phyloP scores from a whole-genome alignment of 2,797 vertebrate genomes.

The Pseudochromis fuscus region DNA sequence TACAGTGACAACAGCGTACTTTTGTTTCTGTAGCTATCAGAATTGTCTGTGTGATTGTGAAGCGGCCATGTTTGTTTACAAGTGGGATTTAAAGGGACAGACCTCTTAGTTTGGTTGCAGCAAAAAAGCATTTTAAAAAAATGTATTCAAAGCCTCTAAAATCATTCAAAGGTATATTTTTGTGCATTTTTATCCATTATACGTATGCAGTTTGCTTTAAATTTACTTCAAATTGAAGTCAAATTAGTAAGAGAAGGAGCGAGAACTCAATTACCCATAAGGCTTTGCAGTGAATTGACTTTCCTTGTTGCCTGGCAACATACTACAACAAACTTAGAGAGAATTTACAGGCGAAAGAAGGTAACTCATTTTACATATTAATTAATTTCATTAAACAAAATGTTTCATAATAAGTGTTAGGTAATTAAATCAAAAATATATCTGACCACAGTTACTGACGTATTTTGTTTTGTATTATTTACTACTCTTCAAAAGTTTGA shows the following conservation, averaged over 20 bases:
- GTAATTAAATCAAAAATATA: background rate
- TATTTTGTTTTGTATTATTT: background rate
- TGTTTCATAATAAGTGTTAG: background rate
- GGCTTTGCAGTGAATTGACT: constrained; percentile 4
- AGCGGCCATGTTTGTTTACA: constrained; percentile 46
- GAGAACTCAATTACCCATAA: constrained; percentile 46
- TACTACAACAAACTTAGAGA: constrained; percentile 6
- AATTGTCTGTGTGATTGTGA: too few relatives aligned
- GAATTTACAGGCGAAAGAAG: background rate
- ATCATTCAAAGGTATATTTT: too few relatives aligned
- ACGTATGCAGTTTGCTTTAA: too few relatives aligned
- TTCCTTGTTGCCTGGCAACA: constrained; percentile 60
- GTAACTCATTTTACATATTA: too few relatives aligned
- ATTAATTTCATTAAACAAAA: too few relatives aligned
- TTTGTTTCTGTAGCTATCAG: background rate
- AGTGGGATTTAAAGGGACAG: constrained; percentile 27
- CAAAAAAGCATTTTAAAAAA: too few relatives aligned
- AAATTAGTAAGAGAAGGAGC: background rate
- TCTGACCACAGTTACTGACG: accelerated
- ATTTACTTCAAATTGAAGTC: background rate
- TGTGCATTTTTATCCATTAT: too few relatives aligned
- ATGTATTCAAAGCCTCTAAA: too few relatives aligned
- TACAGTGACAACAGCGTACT: background rate
- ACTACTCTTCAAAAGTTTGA: background rate
- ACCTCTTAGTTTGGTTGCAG: background rate